Base-by-base conservation (phyloP, 2,797 vertebrate genomes). In the Chelon auratus region DNA sequence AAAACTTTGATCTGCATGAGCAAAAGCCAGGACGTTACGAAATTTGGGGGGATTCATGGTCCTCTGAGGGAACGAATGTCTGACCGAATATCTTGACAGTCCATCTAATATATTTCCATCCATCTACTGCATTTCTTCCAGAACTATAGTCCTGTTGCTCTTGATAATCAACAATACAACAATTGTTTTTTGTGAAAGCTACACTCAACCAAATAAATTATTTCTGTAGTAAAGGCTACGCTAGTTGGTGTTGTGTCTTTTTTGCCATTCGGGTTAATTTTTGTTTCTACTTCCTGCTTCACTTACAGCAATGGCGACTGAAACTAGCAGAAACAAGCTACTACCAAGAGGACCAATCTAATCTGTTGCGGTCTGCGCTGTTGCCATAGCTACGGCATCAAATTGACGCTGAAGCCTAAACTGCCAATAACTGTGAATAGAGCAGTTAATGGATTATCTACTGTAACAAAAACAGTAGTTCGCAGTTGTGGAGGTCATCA, bases 401-500 rank as follows among this genome's bases (percentile, higher is more conserved):
- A 26, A 26, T 26, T 26, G 24, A 26, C 24, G 24, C 24, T 3
- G 24, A 26, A 26, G 24, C 24, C 24, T 4, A 26, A 26, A 26
- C 24, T 26, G 24, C 24, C 24, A 3, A 26, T 4, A 26, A 4
- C 37, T 39, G 37, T 39, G 37, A 39, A 39, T 1, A 39, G 37
- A 18, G 45, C 6, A 17, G n/a, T 17, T 17, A 7, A 48, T n/a
- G 17, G n/a, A n/a, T 48, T 18, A n/a, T 18, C 9, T n/a, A 18
- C 9, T 48, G 45, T n/a, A 48, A 48, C 45, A 48, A 48, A 33
- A 80, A 75, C 47, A 54, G 6, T 54, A 57, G 55, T 65, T 30
- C 36, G 50, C 60, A 51, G 66, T 57, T 74, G 24, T 53, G 12
- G 47, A 72, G 37, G n/a, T n/a, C 36, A 72, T 63, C 9, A 51